Base-by-base conservation (phyloP, 2,113 vertebrate genomes). In the Petrocephalus zakoni region DNA sequence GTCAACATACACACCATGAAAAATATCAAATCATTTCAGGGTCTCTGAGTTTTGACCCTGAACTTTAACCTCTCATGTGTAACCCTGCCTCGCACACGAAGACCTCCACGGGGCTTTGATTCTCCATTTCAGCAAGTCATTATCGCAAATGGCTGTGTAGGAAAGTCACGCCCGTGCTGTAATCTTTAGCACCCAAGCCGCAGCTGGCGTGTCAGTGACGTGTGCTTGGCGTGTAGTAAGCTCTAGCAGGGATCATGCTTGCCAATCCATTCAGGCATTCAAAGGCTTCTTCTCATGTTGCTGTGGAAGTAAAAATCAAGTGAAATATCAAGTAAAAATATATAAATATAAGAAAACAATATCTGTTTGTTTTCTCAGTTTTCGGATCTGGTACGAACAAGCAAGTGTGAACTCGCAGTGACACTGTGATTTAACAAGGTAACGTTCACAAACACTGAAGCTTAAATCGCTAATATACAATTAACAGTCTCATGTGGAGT, bases 391-490 rank as follows among this genome's bases (percentile, higher is more conserved):
- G 17, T 34, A 78, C 25, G 72, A 78, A 78, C 34, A 42, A 78
- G 72, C 72, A 78, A 78, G 72, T 78, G 72, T 78, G 72, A 78
- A 78, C 72, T 78, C 29, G 10, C 29, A 78, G 72, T 78, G 34
- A 78, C 72, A 78, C 72, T 78, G 72, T 42, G 72, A 78, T 42
- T 2, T 78, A 78, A 78, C 72, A 78, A 78, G 72, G 72, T 78
- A 78, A 78, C 72, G 15, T 78, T 78, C 37, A 42, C 29, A 78
- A 78, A 19, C 72, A 78, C 34, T 37, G 72, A 78, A 19, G 72
- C 29, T 78, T 78, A 78, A 42, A 42, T 42, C 37, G 34, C 72
- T 34, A 42, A 78, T 78, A 19, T 42, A 78, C 72, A 78, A 78
- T 78, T 78, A 78, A 42, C 34, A 6, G 9, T 29, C n/a, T 68